These are phyloP conservation scores for Carcinoscorpius rotundicauda DNA, from an alignment of 1,140 invertebrate species.

Conservation along the genomic window DNA sequence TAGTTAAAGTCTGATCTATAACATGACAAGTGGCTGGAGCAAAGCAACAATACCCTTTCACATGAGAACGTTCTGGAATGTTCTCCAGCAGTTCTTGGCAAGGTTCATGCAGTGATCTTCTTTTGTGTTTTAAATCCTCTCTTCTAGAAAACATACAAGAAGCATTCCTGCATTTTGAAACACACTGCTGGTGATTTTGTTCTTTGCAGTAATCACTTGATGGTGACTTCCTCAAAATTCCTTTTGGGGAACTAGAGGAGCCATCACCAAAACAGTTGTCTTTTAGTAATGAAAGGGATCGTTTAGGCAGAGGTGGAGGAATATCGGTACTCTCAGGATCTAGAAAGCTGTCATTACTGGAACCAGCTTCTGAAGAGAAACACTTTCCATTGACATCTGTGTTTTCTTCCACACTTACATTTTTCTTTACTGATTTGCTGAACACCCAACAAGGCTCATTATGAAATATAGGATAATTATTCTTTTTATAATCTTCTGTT, in stretches of 20 bases:
- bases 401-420: not conserved
- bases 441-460: constrained; percentile 37
- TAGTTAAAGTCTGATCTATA: not conserved
- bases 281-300: constrained; percentile 45
- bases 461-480: no score
- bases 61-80: not conserved
- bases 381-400: not conserved
- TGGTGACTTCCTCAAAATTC: constrained; percentile 46
- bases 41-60: not conserved
- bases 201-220: constrained; percentile 24
- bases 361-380: not conserved
- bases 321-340: constrained; percentile 51
- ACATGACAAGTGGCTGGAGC: not conserved
- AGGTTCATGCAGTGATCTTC: constrained; percentile 2
- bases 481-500: no score
- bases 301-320: constrained; percentile 44
- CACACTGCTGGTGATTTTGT: not conserved
- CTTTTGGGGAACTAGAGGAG: constrained; percentile 48
- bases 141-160: not conserved
- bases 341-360: constrained; percentile 43
- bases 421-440: not conserved
- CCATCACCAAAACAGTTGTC: constrained; percentile 30
- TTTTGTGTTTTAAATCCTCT: constrained; percentile 3
- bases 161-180: not conserved
- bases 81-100: constrained; percentile 1